These are phyloP conservation scores for Neodiprion pinetum DNA, from an alignment of 1,140 invertebrate genomes.

Conservation along the genomic window DNA sequence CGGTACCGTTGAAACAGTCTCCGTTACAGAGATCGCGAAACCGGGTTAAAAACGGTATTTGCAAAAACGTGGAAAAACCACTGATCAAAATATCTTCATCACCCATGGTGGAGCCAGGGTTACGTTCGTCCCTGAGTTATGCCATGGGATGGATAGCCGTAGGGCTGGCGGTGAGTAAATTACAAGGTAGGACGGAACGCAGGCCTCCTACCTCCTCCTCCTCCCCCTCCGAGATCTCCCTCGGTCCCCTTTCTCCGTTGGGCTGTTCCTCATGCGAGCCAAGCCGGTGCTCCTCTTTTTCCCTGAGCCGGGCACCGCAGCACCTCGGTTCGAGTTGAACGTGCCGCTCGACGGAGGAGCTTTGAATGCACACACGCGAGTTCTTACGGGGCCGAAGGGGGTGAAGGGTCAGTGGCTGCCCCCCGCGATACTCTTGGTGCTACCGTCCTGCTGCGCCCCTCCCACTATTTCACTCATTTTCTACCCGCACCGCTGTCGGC, in stretches of 20 bases:
- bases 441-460: no score
- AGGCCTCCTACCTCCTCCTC: constrained; percentile 30
- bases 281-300: constrained; percentile 12
- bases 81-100: neutral
- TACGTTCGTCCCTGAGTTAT: constrained; percentile 52
- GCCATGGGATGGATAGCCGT: constrained; percentile 54
- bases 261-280: neutral
- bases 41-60: neutral
- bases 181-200: constrained; percentile 58
- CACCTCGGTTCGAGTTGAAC: neutral
- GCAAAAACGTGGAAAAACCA: neutral
- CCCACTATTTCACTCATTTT: no score
- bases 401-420: no score
- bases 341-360: no score
- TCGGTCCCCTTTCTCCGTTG: constrained; percentile 10
- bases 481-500: no score
- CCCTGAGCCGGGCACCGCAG: neutral
- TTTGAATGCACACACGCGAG: no score
- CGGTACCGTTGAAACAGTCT: neutral
- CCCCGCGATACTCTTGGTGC: no score
- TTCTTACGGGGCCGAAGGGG: no score
- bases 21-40: neutral
- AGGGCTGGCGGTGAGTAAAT: constrained; percentile 60
- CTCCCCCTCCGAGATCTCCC: neutral
- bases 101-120: constrained; percentile 6